These are phyloP conservation scores for Maniola hyperantus DNA, from an alignment of 2,888 invertebrate genomes.

Conservation along the genomic window DNA sequence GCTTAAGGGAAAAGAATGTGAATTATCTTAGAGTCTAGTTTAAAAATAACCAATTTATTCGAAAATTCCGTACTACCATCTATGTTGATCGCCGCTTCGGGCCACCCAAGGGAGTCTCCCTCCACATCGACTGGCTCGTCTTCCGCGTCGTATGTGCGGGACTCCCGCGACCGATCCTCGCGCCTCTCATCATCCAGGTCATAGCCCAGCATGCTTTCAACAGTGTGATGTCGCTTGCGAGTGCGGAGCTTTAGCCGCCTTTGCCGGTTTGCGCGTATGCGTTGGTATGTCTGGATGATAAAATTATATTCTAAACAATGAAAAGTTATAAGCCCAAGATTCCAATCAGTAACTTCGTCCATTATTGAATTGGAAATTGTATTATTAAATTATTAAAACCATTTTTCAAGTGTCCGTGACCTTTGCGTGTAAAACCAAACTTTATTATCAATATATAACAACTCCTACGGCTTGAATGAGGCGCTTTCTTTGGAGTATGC, in stretches of 20 bases:
- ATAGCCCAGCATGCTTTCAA: constrained; percentile 81
- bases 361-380: not conserved
- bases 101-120: constrained; percentile 79
- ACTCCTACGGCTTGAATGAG: too few species aligned
- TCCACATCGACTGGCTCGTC: constrained; percentile 80
- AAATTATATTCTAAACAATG: not conserved
- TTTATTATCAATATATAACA: too few species aligned
- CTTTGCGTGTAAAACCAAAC: too few species aligned
- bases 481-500: too few species aligned
- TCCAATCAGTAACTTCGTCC: too few species aligned
- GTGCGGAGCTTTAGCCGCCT: constrained; percentile 76
- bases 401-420: too few species aligned
- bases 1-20: too few species aligned
- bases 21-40: too few species aligned
- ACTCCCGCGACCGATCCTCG: constrained; percentile 70
- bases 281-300: constrained; percentile 69
- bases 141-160: constrained; percentile 70
- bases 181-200: constrained; percentile 73
- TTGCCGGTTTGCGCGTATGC: constrained; percentile 78
- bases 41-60: not conserved
- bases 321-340: too few species aligned
- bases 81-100: constrained; percentile 69
- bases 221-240: constrained; percentile 79
- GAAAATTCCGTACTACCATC: constrained; percentile 50
- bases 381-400: not conserved